Evolutionary conservation across 1,140 invertebrate genomes (phyloP), one percentile per base, ranked within the genome.

Genomic region (Epicauta chinensis): DNA sequence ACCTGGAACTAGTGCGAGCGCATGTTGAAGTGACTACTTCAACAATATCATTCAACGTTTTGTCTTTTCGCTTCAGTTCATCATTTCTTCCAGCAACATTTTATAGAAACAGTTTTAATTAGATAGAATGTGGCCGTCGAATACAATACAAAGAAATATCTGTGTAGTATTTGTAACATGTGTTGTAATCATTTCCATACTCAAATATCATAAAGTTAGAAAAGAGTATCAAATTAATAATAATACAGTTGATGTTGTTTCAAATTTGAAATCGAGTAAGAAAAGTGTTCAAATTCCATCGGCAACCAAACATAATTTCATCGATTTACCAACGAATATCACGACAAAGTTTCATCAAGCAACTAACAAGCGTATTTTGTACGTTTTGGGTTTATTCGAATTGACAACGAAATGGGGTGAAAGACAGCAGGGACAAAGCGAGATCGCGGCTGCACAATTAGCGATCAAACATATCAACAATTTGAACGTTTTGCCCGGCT

Each of bases 361-460:
- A 29, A 49, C 52, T 30, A 47, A 48, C 6, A 53, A 51, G 16
- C 50, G 51, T 15, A 40, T 54, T 42, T 73, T 83, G 2, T 78
- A 80, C 2, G 76, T 85, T 42, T 72, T 88, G 56, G 87, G 87
- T 3, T 75, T 91, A 3, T 90, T 90, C 65, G 88, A 90, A 72
- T 69, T 90, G 61, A 79, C 77, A 16, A 81, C 82, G 0, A 67
- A 72, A 38, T 69, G 70, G 2, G 77, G 78, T 0, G 73, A 71
- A 1, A 71, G 84, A 31, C 73, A 75, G n/a, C 82, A 87, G 57
- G 86, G 86, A 1, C 69, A 73, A 3, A 86, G 83, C 35, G 88
- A 91, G 64, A 71, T 88, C 51, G 78, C 80, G 9, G 87, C 87
- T 0, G 88, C 88, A 1, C 75, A 73, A 54, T 69, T 90, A 45